Base-by-base conservation (phyloP, 2,113 vertebrate species). In the Pollachius pollachius region DNA sequence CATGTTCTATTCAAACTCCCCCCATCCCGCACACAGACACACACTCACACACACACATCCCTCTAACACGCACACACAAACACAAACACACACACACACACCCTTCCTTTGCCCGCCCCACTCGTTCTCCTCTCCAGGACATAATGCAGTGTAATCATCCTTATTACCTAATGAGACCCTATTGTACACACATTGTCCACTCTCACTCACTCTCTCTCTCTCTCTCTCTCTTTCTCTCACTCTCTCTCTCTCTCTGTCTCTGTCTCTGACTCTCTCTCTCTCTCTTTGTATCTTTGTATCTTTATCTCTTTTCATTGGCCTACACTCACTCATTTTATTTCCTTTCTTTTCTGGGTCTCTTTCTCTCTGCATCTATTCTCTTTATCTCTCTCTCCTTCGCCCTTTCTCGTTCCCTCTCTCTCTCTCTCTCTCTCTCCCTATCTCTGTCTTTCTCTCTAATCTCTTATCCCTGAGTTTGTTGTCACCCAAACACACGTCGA, bases 131-230 rank as follows among this genome's bases (percentile, higher is more conserved):
- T 82, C 82, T 81, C 72, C 74, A 79, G 82, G 76, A 85, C 74
- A 84, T 90, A 90, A 88, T 86, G 81, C 81, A 85, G 79, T 69
- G 64, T 87, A 87, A 89, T 89, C 89, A 86, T 84, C 84, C 84
- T 87, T 85, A 84, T 89, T 90, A 91, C 85, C 75, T 88, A 89
- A 90, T 90, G 85, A 89, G 82, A 82, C 77, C 74, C 79, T 81
- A 84, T 85, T 84, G 84, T 84, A 85, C 79, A 76, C 83, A 81
- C 74, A 83, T 34, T 27, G 27, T 27, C 27, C 18, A 25, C 56
- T 68, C 34, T 69, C 70, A 56, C 70, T 69, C 48, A 18, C 60
- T 54, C 61, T 63, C 25, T 16, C 68, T 65, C 60, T 23, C 60
- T 21, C 18, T 61, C 59, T 18, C 59, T 61, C 59, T 61, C 59